Conservation (phyloP, 2,113 vertebrate genomes). For the Pavo muticus region DNA sequence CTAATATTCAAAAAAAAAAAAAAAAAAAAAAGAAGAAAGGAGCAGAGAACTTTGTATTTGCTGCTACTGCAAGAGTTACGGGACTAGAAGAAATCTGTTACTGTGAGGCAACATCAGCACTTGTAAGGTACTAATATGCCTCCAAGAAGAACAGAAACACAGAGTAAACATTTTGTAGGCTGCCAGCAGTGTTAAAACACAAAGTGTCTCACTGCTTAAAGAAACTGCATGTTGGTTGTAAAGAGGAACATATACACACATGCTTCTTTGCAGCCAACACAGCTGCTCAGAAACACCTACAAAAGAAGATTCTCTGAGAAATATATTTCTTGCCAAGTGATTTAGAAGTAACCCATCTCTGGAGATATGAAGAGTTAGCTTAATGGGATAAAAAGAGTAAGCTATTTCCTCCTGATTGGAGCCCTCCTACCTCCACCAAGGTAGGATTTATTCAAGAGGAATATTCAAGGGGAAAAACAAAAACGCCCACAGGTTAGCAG, state of each 20-base stretch:
- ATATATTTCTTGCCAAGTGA: not conserved
- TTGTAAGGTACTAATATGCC: not conserved
- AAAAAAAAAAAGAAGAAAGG: not conserved
- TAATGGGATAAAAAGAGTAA: not conserved
- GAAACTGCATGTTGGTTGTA: not conserved
- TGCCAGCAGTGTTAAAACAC: slow-evolving; percentile 7
- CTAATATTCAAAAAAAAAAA: not conserved
- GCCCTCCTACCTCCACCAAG: not conserved
- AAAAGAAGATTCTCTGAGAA: not conserved
- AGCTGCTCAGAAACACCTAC: slow-evolving; percentile 54
- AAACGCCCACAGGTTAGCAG: not conserved
- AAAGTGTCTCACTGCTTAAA: slow-evolving; percentile 24
- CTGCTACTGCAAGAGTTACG: not conserved
- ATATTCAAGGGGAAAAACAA: not conserved
- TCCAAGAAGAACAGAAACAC: not conserved
- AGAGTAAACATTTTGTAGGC: not conserved
- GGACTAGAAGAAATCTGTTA: not conserved
- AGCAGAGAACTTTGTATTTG: not conserved
- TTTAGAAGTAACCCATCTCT: not conserved
- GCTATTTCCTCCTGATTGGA: not conserved
- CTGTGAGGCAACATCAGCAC: not conserved
- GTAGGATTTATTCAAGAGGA: not conserved
- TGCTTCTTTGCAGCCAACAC: slow-evolving; percentile 6
- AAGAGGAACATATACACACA: not conserved
- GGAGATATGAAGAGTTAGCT: not conserved